Conservation (phyloP, 2,113 vertebrate genomes). For the Peromyscus maniculatus region DNA sequence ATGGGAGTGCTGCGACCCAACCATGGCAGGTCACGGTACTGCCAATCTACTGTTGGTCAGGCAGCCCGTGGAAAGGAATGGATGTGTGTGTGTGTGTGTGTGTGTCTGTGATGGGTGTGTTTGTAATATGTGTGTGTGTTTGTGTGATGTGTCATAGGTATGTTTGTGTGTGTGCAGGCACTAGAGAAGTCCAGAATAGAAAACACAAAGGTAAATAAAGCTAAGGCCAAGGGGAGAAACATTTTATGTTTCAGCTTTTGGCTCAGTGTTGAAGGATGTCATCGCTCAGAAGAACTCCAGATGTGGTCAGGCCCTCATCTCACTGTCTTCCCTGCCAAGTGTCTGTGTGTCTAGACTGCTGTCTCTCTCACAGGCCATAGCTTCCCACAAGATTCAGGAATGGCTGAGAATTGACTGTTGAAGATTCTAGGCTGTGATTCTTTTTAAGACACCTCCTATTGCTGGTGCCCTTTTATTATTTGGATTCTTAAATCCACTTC, state of each 20-base stretch:
- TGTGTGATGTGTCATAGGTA: not conserved
- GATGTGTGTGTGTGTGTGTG: not conserved
- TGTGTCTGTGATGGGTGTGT: not conserved
- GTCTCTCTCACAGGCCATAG: not conserved
- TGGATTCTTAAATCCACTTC: not conserved
- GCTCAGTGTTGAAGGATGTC: not conserved
- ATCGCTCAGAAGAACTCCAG: not conserved
- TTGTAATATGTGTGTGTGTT: not conserved
- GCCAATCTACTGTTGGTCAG: not conserved
- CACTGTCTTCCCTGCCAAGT: not conserved
- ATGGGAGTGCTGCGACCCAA: not conserved
- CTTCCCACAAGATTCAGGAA: not conserved
- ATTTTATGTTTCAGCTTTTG: not conserved
- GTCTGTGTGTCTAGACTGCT: not conserved
- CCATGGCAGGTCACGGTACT: conserved; percentile 2
- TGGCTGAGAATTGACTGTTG: not conserved
- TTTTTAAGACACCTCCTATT: not conserved
- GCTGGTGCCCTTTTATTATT: not conserved
- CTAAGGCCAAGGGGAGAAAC: conserved; percentile 1
- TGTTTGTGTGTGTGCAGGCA: not conserved
- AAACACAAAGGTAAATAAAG: conserved; percentile 49
- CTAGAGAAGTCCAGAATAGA: conserved; percentile 7
- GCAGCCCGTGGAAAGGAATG: not conserved
- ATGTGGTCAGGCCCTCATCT: not conserved
- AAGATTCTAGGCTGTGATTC: not conserved